Evolutionary conservation across 1,140 invertebrate species (phyloP).

Genomic region (Atopsyche davidsoni): DNA sequence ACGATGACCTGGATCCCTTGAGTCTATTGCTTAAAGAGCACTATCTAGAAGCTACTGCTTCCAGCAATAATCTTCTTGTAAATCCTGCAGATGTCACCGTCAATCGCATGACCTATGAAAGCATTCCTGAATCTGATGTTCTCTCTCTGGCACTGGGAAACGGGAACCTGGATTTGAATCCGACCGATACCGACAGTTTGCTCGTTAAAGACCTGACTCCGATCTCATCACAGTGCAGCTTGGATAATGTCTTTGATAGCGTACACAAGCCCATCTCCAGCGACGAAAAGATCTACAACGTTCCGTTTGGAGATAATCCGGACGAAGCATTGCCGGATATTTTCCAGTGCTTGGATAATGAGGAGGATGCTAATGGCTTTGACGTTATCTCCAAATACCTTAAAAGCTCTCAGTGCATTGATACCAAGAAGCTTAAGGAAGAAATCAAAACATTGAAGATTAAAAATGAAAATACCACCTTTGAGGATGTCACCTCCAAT

Average conservation of each 20-base stretch:
- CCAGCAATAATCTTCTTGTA: conserved; percentile 13
- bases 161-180: too few species aligned
- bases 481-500: conserved; percentile 10
- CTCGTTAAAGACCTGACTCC: conserved; percentile 12
- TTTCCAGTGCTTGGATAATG: conserved; percentile 15
- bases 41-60: neutral
- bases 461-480: conserved; percentile 13
- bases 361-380: conserved; percentile 10
- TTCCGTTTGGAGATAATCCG: conserved; percentile 9
- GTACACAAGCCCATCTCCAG: neutral
- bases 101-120: conserved; percentile 7
- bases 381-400: conserved; percentile 21
- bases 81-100: conserved; percentile 16
- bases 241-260: neutral
- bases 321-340: conserved; percentile 13
- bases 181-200: conserved; percentile 5
- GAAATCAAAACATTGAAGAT: conserved; percentile 15
- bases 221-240: conserved; percentile 1
- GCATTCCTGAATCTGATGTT: conserved; percentile 1
- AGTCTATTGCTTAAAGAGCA: conserved; percentile 16
- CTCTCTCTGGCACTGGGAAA: conserved; percentile 1
- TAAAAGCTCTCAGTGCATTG: conserved; percentile 17
- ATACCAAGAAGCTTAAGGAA: conserved; percentile 21
- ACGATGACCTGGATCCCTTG: conserved; percentile 2
- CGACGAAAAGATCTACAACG: conserved; percentile 14